Evolutionary conservation across 2,888 invertebrate genomes (phyloP).

Genomic region (Zygogramma bicolorata): DNA sequence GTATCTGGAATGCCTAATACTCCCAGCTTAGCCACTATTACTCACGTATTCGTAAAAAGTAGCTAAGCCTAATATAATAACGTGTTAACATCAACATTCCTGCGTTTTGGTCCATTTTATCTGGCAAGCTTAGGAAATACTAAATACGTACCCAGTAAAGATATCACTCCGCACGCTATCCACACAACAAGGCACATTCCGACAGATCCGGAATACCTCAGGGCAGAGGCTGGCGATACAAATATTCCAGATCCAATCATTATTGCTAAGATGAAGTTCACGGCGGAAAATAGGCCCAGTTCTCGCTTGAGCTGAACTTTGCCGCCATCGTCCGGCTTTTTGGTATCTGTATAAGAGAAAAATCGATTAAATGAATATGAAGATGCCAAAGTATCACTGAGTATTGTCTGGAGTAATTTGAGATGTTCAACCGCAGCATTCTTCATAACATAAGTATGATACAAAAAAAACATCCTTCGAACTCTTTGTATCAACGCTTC

Average conservation of each 20-base stretch:
- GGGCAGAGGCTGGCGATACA: slow-evolving; percentile 83
- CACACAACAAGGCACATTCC: slow-evolving; percentile 84
- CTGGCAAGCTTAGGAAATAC: background rate
- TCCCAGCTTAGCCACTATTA: too few species aligned
- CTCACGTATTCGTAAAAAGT: background rate
- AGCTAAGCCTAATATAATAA: too few species aligned
- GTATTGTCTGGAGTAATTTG: too few species aligned
- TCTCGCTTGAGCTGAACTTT: slow-evolving; percentile 78
- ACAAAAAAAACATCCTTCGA: too few species aligned
- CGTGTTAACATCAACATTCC: too few species aligned
- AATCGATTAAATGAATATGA: too few species aligned
- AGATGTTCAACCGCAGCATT: too few species aligned
- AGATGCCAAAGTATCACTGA: too few species aligned
- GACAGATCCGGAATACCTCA: slow-evolving; percentile 82
- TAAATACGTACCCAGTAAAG: slow-evolving; percentile 75
- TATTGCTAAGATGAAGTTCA: slow-evolving; percentile 86
- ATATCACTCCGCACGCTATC: slow-evolving; percentile 82
- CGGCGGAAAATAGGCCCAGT: slow-evolving; percentile 84
- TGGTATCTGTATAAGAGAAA: slow-evolving; percentile 20
- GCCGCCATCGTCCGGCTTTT: slow-evolving; percentile 21
- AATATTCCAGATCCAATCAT: slow-evolving; percentile 95
- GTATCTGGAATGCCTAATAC: too few species aligned
- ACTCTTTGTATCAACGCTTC: too few species aligned
- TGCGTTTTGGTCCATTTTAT: background rate
- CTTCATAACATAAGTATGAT: too few species aligned